Percentiles rank a stretch among this genome's conserved stretches.
These are phyloP conservation scores for Gallinago paraguaiae DNA, from an alignment of 2,113 vertebrate genomes.

Conservation along the genomic window DNA sequence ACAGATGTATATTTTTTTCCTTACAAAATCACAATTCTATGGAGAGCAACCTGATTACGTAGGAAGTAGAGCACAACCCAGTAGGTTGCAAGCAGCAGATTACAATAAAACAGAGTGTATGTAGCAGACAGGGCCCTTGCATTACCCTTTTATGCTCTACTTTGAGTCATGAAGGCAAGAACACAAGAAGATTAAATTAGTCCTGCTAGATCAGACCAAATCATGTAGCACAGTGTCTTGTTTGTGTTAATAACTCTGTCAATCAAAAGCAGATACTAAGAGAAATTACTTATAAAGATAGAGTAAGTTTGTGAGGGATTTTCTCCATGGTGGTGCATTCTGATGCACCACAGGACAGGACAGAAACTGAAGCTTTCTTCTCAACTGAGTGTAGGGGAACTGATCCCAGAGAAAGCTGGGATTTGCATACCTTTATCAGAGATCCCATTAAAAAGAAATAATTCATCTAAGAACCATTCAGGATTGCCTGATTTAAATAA, in stretches of 20 bases:
- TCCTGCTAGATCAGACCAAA: not conserved
- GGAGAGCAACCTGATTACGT: not conserved
- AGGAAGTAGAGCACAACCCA: not conserved
- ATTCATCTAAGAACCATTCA: not conserved
- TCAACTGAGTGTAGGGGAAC: not conserved
- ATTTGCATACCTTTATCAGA: not conserved
- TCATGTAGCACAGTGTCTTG: not conserved
- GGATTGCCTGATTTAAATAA: not conserved
- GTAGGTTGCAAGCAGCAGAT: not conserved
- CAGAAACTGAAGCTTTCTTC: not conserved
- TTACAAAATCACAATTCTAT: not conserved
- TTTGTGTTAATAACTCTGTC: not conserved
- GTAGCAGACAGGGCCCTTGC: not conserved
- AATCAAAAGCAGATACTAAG: not conserved
- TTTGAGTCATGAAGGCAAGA: not conserved
- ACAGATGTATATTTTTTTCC: not conserved
- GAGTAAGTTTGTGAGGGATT: not conserved
- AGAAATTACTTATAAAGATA: not conserved
- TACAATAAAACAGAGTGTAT: not conserved
- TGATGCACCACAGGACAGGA: not conserved
- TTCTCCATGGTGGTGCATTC: not conserved
- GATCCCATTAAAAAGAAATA: not conserved
- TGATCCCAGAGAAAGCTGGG: not conserved
- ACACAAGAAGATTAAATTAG: not conserved
- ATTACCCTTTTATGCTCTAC: not conserved